Base-by-base conservation (phyloP, 2,113 vertebrate genomes). In the Falco punctatus region DNA sequence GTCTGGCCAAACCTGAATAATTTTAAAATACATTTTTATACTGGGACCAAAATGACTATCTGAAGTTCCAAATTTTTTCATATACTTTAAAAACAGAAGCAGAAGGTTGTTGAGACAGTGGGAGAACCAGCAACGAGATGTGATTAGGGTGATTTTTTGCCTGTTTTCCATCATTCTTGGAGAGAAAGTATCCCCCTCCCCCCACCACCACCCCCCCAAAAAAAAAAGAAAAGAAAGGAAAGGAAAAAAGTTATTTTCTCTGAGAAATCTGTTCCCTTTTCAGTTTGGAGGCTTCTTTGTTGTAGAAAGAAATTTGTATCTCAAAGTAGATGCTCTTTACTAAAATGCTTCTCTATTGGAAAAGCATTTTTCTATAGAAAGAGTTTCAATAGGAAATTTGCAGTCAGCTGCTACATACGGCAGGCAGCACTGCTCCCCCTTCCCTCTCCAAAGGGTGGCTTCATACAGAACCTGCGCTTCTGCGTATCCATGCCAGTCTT, bases 371-470 rank as follows among this genome's bases (percentile, higher is more conserved):
- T 73, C 94, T 78, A 92, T 92, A 92, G 93, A 96, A 96, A 15
- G 73, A 23, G 33, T 88, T 95, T 97, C 86, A 94, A 86, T 94
- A 57, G 94, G 91, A 96, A 95, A 94, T 96, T 96, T 96, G 69
- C 81, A 92, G 88, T 91, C 95, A 96, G 90, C 90, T 94, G 30
- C 92, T 91, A 66, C 57, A 49, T 61, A 30, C 0, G 9, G 33
- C 70, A 94, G 77, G 88, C 67, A 79, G 15, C 2, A 10, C 86
- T 82, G 86, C 78, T 92, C 91, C 66, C 66, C 69, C n/a, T 58
- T 80, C 87, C 87, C 78, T 86, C 67, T 88, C 22, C 1, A 27
- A 67, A 93, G 59, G 30, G 24, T 49, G 33, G 48, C 67, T 94
- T 95, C 89, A 9, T 74, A 55, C 61, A 92, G 83, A 94, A 87